Percentiles rank a stretch among this genome's conserved stretches.
Conservation (phyloP, 2,888 invertebrate species). For the Ophion costatus region DNA sequence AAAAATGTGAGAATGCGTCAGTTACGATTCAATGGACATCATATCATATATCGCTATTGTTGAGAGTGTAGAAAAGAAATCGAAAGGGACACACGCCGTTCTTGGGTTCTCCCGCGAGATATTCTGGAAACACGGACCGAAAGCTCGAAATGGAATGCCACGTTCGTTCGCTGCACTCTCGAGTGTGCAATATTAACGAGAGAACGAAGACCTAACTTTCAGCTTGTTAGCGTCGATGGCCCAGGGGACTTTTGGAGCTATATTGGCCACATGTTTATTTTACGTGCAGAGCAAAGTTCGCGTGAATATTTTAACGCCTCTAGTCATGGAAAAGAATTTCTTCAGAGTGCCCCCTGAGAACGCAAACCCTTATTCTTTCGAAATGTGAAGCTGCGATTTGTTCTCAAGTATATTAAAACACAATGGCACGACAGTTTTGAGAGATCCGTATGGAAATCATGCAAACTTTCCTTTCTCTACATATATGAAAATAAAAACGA, state of each 20-base stretch:
- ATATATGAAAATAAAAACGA: not conserved
- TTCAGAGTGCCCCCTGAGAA: not conserved
- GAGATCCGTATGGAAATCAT: too few relatives aligned
- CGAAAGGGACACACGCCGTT: too few relatives aligned
- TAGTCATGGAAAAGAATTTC: not conserved
- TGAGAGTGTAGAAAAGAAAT: constrained; percentile 14
- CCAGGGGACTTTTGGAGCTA: constrained; percentile 13
- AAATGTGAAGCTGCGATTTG: too few relatives aligned
- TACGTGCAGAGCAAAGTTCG: constrained; percentile 2
- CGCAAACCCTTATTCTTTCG: not conserved
- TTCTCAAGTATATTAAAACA: too few relatives aligned
- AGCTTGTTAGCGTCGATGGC: constrained; percentile 16
- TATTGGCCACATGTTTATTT: not conserved
- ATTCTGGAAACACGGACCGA: too few relatives aligned
- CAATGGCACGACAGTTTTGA: too few relatives aligned
- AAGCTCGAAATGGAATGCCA: too few relatives aligned
- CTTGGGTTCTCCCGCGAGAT: too few relatives aligned
- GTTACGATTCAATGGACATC: not conserved
- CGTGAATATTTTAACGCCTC: constrained; percentile 30
- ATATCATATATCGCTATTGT: not conserved
- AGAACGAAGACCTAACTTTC: constrained; percentile 3
- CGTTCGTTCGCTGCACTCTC: too few relatives aligned
- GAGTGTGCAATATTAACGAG: constrained; percentile 17
- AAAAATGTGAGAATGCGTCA: constrained; percentile 8
- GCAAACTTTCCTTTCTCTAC: not conserved